phyloP scores from a whole-genome alignment of 2,797 vertebrate species.

The Mormyrus hasselquistii region DNA sequence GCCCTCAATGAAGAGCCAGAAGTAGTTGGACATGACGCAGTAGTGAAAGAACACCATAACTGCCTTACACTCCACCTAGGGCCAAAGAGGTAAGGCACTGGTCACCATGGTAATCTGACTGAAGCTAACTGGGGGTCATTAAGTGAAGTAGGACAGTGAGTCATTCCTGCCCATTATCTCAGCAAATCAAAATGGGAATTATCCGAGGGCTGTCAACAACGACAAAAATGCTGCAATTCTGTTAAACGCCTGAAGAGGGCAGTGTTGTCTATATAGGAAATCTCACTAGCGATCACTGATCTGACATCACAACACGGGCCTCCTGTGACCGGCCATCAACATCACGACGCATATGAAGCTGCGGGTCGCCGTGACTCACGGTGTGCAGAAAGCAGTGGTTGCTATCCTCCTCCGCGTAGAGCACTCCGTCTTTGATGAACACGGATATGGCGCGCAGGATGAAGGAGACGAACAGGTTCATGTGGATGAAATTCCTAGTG shows the following conservation, averaged over 20 bases:
- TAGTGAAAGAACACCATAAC: conserved; percentile 98
- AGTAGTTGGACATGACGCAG: conserved; percentile 98
- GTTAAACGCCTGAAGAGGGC: background rate
- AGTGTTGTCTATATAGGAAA: background rate
- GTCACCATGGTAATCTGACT: background rate
- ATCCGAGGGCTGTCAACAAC: background rate
- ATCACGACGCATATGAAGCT: background rate
- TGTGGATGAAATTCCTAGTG: conserved; percentile 72
- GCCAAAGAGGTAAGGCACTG: background rate
- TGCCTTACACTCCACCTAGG: conserved; percentile 86
- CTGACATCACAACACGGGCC: background rate
- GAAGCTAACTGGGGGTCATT: background rate
- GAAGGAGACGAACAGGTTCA: conserved; percentile 73
- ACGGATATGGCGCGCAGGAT: conserved; percentile 71
- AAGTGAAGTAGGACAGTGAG: background rate
- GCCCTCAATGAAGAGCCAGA: conserved; percentile 97
- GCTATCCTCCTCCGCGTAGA: conserved; percentile 64
- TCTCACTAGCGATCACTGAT: background rate
- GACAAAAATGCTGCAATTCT: background rate
- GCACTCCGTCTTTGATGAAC: conserved; percentile 72
- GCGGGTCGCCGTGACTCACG: conserved; percentile 3
- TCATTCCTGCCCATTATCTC: background rate
- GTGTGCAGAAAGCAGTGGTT: conserved; percentile 65
- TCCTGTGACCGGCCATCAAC: background rate
- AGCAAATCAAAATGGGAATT: background rate